phyloP scores from a whole-genome alignment of 2,113 vertebrate genomes.

The Python bivittatus region DNA sequence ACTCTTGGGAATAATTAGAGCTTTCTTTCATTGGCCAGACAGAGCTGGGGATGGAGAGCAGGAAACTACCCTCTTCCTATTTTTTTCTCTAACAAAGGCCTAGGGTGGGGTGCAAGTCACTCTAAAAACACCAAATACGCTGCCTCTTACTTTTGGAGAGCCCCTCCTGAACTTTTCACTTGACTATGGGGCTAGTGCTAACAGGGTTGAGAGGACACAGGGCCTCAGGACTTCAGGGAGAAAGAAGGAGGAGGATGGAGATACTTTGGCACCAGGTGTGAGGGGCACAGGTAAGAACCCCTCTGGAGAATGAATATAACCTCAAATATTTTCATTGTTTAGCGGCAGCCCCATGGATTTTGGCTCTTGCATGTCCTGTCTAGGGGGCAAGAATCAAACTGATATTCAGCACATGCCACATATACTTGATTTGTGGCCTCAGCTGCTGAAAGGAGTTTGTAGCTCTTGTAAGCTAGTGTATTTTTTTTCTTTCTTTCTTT shows the following conservation, averaged over 20 bases:
- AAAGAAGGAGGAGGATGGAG: neutral
- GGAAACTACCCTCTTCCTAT: no score
- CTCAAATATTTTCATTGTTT: neutral
- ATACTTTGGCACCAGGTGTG: neutral
- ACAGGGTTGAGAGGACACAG: neutral
- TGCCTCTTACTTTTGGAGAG: no score
- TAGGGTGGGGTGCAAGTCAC: no score
- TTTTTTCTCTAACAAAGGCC: no score
- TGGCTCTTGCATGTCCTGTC: neutral
- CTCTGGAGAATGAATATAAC: neutral
- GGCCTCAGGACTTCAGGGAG: neutral
- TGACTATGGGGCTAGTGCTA: neutral
- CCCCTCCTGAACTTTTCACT: neutral
- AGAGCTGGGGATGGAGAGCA: neutral
- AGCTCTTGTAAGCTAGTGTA: fast-evolving
- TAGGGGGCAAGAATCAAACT: neutral
- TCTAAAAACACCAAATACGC: no score
- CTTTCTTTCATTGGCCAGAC: neutral
- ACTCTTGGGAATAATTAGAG: neutral
- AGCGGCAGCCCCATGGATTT: neutral
- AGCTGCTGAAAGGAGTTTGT: neutral
- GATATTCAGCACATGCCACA: neutral
- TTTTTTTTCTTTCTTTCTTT: neutral
- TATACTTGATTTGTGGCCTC: neutral
- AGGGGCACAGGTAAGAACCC: neutral